Evolutionary conservation across 2,888 invertebrate species (phyloP).

Genomic region (Parnassius apollo): DNA sequence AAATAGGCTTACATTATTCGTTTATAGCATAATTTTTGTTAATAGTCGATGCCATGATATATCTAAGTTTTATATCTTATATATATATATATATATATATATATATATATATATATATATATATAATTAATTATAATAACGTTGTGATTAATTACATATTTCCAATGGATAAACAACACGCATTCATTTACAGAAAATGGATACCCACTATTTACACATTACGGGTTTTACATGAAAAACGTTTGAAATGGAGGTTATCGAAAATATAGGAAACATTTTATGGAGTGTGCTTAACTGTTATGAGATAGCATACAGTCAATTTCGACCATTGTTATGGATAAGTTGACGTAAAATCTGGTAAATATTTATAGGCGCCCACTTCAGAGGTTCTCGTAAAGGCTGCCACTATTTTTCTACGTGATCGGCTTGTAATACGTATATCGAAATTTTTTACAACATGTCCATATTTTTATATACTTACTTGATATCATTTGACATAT

Average conservation of each 20-base stretch:
- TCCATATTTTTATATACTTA: conserved; percentile 24
- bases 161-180: not conserved
- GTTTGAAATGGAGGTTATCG: conserved; percentile 35
- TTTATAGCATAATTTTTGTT: no score
- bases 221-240: conserved; percentile 34
- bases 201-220: no score
- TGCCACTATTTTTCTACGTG: conserved; percentile 36
- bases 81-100: no score
- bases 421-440: conserved; percentile 32
- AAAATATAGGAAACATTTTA: conserved; percentile 45
- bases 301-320: conserved; percentile 46
- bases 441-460: conserved; percentile 29
- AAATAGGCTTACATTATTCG: no score
- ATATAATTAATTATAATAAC: no score
- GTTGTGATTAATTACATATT: no score
- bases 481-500: conserved; percentile 12
- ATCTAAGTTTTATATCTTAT: no score
- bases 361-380: conserved; percentile 41
- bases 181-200: no score
- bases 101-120: no score
- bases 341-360: conserved; percentile 43
- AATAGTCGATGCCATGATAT: no score
- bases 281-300: conserved; percentile 46
- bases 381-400: conserved; percentile 35
- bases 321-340: conserved; percentile 47